Base-by-base conservation (phyloP, 1,140 invertebrate genomes). In the Drosophila triauraria region DNA sequence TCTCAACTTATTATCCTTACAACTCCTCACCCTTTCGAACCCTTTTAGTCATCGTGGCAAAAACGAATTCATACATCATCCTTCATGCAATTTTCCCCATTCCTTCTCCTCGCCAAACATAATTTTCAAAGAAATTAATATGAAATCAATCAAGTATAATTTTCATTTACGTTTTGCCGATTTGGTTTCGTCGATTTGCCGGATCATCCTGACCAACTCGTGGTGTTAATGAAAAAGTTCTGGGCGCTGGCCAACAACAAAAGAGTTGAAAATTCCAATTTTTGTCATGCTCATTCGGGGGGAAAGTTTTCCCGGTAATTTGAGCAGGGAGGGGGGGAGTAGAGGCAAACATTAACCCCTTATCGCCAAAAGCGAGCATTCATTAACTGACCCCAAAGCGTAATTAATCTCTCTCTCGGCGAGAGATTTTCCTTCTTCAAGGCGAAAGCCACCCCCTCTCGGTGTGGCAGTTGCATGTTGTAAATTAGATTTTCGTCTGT, bases 401-500 rank as follows among this genome's bases (percentile, higher is more conserved):
- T 88, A 88, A 88, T 88, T 88, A 88, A 88, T 88, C 85, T 74
- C 84, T 70, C 32, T 54, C 40, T 9, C 53, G 43, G 63, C 30
- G 9, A 32, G 23, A 63, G 35, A 32, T 44, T 51, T 17, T 25
- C 51, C 23, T 13, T 4, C 25, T 6, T 32, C 53, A 46, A 38
- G 40, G 42, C 10, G 3, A 54, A 59, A 71, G 17, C 68, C 63
- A 80, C 80, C 80, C 83, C 61, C 57, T 15, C 8, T 32, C n/a
- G 12, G 15, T 9, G 47, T 64, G 67, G 78, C 77, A 88, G 77
- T 88, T 88, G 85, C 85, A 88, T 88, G 85, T 82, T 88, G 75
- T 79, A 90, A 88, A 90, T 88, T 90, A 79, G 85, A 88, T 88
- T 88, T 90, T 84, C 78, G 70, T 85, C 75, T 72, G 85, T 88